Evolutionary conservation across 1,140 invertebrate genomes (phyloP).

Genomic region (Papilio polytes): DNA sequence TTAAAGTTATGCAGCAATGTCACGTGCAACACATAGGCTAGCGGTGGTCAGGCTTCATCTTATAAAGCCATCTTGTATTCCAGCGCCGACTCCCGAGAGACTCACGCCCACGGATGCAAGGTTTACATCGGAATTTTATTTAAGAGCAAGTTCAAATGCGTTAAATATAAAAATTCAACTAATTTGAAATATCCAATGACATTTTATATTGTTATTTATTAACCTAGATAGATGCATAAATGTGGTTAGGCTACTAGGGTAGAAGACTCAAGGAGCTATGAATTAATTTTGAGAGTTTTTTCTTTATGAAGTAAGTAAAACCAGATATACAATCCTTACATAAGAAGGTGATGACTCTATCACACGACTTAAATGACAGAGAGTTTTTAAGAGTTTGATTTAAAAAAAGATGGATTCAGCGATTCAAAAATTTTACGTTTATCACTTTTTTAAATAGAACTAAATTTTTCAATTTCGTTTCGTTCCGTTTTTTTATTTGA

Average conservation of each 20-base stretch:
- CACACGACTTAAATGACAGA: too few species aligned
- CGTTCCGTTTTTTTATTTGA: neutral
- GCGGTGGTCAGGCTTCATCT: conserved; percentile 39
- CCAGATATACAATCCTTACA: too few species aligned
- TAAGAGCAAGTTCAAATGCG: conserved; percentile 20
- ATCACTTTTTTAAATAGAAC: neutral
- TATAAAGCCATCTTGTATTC: conserved; percentile 38
- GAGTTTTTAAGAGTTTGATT: neutral
- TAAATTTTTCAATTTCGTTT: neutral
- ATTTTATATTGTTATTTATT: neutral
- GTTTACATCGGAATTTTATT: conserved; percentile 41
- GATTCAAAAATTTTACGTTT: neutral
- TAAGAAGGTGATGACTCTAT: too few species aligned
- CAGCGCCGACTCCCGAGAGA: conserved; percentile 35
- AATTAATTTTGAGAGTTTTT: too few species aligned
- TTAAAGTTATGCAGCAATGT: conserved; percentile 17
- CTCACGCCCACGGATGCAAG: conserved; percentile 33
- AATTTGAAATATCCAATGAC: neutral
- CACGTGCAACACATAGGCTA: conserved; percentile 29
- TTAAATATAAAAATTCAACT: conserved; percentile 25
- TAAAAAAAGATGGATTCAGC: neutral
- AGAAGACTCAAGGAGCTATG: too few species aligned
- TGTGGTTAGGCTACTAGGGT: too few species aligned
- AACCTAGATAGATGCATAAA: too few species aligned
- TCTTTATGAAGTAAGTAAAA: too few species aligned